Base-by-base conservation (phyloP, 2,113 vertebrate genomes). In the Falco punctatus region DNA sequence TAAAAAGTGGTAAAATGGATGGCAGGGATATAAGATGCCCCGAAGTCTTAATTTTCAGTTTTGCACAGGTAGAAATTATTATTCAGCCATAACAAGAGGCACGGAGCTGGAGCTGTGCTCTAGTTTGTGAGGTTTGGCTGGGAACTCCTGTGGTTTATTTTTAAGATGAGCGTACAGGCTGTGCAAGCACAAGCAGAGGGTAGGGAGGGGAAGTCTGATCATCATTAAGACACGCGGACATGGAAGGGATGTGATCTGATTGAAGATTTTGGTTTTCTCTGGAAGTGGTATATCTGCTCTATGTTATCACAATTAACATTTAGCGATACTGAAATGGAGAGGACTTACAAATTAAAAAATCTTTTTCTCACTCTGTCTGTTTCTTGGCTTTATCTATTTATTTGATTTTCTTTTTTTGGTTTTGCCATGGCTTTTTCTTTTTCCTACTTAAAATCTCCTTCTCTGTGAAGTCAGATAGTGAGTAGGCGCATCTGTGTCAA, bases 1-100 rank as follows among this genome's bases (percentile, higher is more conserved):
- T 79, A 46, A 91, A 54, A 96, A 83, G 42, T 77, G 66, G 62
- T 86, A 87, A 95, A 97, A 85, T 27, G 71, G 77, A 70, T 77
- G 61, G 32, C 62, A 92, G 69, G 20, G 83, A 88, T 84, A 26
- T 62, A 32, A 86, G 79, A 52, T 85, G 48, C 33, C 83, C 51
- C 2, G 5, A 62, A 67, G 70, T 78, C 73, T 82, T 77, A 48
- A 48, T 88, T 91, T 86, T 86, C 6, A 2, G 28, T 71, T 87
- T 95, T 89, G 22, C 61, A 82, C 88, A 96, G 33, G 26, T 14
- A 69, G 38, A 88, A 72, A 70, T 65, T 78, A 46, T 83, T 79
- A 88, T 81, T 78, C 38, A 65, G 27, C 51, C 19, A 2, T 65
- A 84, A 44, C 16, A 81, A 88, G 64, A 80, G 69, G 30, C 35